These are phyloP conservation scores for Schlechtendalia chinensis DNA, from an alignment of 1,140 invertebrate species.

Conservation along the genomic window DNA sequence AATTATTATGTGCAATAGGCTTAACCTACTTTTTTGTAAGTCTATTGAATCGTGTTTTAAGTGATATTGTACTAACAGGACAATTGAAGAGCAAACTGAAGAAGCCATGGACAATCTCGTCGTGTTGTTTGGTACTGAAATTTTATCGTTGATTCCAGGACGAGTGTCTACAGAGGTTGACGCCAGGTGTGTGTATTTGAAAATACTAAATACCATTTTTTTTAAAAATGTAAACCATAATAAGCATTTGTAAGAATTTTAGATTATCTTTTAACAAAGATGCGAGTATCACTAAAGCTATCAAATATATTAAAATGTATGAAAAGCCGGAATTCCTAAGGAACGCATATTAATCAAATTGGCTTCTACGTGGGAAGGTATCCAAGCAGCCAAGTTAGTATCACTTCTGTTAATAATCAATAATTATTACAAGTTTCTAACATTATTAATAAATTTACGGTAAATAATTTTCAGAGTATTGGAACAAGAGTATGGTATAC, in stretches of 20 bases:
- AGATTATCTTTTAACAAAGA: conserved; percentile 94
- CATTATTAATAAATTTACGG: conserved; percentile 1
- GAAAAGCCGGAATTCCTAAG: conserved; percentile 85
- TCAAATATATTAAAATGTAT: conserved; percentile 85
- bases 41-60: conserved; percentile 30
- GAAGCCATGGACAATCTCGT: conserved; percentile 89
- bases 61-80: conserved; percentile 57
- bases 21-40: not conserved
- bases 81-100: conserved; percentile 68
- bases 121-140: conserved; percentile 94
- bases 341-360: conserved; percentile 96
- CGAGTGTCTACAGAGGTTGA: conserved; percentile 98
- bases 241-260: conserved; percentile 46
- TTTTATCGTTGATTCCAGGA: conserved; percentile 96
- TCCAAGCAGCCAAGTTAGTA: conserved; percentile 88
- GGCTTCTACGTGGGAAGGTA: conserved; percentile 98
- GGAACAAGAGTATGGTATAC: conserved; percentile 89
- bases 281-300: conserved; percentile 84
- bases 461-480: conserved; percentile 66
- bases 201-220: not conserved
- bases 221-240: not conserved
- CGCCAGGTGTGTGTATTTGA: conserved; percentile 68
- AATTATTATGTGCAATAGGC: too few species aligned
- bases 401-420: not conserved
- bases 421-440: not conserved